Evolutionary conservation across 1,140 invertebrate species (phyloP).

Genomic region (Eumeta japonica): DNA sequence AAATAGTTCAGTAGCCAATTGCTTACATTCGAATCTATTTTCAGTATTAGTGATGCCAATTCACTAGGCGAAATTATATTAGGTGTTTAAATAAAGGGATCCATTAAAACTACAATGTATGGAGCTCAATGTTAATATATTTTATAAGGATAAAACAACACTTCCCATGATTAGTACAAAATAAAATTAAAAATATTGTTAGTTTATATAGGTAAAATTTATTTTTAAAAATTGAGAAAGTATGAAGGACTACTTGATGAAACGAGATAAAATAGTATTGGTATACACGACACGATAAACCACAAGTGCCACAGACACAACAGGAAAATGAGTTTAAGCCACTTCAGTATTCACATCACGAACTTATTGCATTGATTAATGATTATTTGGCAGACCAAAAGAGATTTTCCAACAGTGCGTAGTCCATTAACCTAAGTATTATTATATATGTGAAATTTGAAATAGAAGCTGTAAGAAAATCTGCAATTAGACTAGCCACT

Average conservation of each 20-base stretch:
- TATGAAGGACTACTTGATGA: constrained; percentile 57
- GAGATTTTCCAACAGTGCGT: constrained; percentile 58
- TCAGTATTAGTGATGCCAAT: too few relatives aligned
- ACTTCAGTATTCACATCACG: constrained; percentile 55
- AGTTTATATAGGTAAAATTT: constrained; percentile 59
- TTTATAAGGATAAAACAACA: constrained; percentile 61
- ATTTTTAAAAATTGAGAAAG: constrained; percentile 57
- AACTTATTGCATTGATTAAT: constrained; percentile 53
- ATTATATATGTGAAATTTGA: constrained; percentile 53
- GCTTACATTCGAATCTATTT: too few relatives aligned
- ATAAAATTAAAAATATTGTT: constrained; percentile 60
- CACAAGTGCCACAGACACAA: too few relatives aligned
- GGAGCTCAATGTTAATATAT: constrained; percentile 60
- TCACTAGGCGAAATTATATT: too few relatives aligned
- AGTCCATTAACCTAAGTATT: constrained; percentile 46
- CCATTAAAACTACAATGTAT: constrained; percentile 57
- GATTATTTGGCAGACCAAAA: constrained; percentile 56
- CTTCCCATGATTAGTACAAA: constrained; percentile 60
- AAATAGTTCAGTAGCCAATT: too few relatives aligned
- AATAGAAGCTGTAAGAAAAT: constrained; percentile 58
- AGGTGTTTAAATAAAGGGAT: too few relatives aligned
- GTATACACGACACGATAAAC: too few relatives aligned
- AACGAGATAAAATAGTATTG: constrained; percentile 57
- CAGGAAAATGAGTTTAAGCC: constrained; percentile 52
- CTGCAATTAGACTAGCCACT: constrained; percentile 56